Evolutionary conservation across 2,888 invertebrate genomes (phyloP).

Genomic region (Elysia crispata): DNA sequence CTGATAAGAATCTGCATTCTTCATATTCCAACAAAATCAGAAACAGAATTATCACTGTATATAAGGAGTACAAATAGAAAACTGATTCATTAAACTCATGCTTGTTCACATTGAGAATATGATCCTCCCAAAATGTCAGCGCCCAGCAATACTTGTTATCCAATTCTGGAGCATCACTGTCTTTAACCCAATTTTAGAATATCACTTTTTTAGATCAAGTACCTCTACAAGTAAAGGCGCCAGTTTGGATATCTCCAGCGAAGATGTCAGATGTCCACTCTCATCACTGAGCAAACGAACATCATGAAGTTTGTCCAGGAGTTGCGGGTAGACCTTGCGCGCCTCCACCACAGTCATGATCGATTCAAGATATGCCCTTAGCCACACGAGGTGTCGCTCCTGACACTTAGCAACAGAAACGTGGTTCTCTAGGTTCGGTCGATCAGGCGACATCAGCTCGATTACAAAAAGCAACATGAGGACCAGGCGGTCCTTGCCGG

Average conservation of each 20-base stretch:
- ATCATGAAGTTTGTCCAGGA: slow-evolving; percentile 78
- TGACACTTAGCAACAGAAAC: slow-evolving; percentile 74
- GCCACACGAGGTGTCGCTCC: slow-evolving; percentile 86
- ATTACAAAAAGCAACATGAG: slow-evolving; percentile 77
- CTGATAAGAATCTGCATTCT: too few relatives aligned
- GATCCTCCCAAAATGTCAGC: too few relatives aligned
- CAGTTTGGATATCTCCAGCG: slow-evolving; percentile 65
- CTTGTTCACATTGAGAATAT: too few relatives aligned
- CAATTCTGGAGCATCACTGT: too few relatives aligned
- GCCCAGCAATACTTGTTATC: too few relatives aligned
- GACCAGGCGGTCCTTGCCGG: slow-evolving; percentile 76
- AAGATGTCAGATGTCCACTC: slow-evolving; percentile 66
- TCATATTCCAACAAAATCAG: too few relatives aligned
- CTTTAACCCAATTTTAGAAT: too few relatives aligned
- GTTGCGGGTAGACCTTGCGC: slow-evolving; percentile 79
- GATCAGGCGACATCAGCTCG: slow-evolving; percentile 77
- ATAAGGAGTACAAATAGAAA: too few relatives aligned
- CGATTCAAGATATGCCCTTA: slow-evolving; percentile 88
- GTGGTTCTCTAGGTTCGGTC: slow-evolving; percentile 72
- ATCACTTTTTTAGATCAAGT: slow-evolving; percentile 58
- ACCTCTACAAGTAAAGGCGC: slow-evolving; percentile 72
- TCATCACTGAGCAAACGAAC: slow-evolving; percentile 75
- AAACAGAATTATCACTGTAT: too few relatives aligned
- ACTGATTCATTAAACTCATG: too few relatives aligned
- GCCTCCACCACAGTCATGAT: slow-evolving; percentile 87